phyloP scores from a whole-genome alignment of 2,113 vertebrate species.

The Pantherophis guttatus region DNA sequence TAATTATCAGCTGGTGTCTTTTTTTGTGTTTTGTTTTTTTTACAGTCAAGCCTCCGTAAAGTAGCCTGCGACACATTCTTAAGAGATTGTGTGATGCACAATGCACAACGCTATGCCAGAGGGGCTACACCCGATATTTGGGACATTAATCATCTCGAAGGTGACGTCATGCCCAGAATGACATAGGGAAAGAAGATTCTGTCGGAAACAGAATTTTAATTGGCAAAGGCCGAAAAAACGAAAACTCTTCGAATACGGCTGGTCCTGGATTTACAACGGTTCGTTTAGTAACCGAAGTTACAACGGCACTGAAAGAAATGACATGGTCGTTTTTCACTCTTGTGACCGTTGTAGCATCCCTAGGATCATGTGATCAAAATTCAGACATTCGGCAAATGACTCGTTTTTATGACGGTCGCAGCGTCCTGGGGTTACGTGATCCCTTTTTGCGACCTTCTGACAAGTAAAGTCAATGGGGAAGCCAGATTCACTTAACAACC shows the following conservation, averaged over 20 bases:
- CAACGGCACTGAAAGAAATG: neutral
- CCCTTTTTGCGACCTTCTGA: neutral
- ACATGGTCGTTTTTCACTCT: neutral
- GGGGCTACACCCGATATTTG: neutral
- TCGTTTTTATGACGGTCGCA: neutral
- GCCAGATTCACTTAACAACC: neutral
- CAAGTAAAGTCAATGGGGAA: neutral
- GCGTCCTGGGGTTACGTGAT: fast-evolving
- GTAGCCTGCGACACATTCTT: neutral
- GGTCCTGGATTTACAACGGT: neutral
- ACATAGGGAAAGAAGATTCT: no score
- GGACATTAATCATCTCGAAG: neutral
- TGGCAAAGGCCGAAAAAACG: neutral
- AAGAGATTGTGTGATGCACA: neutral
- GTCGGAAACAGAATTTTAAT: neutral
- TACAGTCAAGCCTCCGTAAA: neutral
- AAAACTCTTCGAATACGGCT: neutral
- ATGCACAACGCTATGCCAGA: neutral
- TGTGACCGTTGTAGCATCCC: neutral
- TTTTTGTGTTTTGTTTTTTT: no score
- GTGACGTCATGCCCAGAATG: neutral
- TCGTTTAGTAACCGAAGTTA: neutral
- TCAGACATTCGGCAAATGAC: neutral
- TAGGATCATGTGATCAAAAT: neutral
- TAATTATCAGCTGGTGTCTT: no score